Base-by-base conservation (phyloP, 2,113 vertebrate genomes). In the Planiliza haematocheilus region DNA sequence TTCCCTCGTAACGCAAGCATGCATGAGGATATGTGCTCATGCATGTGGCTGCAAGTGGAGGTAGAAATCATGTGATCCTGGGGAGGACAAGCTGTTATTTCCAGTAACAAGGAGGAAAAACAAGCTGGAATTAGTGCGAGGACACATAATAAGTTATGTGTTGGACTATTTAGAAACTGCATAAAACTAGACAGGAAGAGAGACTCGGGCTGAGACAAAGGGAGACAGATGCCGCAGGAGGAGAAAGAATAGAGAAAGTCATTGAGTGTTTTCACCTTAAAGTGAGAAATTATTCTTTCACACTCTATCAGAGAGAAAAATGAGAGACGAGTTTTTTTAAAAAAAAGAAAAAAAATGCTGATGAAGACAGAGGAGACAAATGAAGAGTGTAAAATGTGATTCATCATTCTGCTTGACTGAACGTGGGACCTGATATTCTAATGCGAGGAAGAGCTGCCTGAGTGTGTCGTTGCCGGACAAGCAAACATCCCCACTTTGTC, bases 271-370 rank as follows among this genome's bases (percentile, higher is more conserved):
- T 43, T 18, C 69, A 74, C 63, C 69, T 64, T 60, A 52, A 79
- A 24, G 70, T 77, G 76, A 87, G 83, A 79, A 82, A 81, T 83
- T 73, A 57, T 48, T 79, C 64, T 72, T 84, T 88, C 82, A 70
- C 87, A 78, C 76, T 84, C 83, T 85, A 80, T 80, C 77, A 79
- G 82, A 84, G 72, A 87, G 86, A 86, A 84, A 85, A 90, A 88
- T 86, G 65, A 82, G 70, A 52, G 62, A 60, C 24, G 64, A 59
- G 57, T 86, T 60, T 79, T 38, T 30, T 30, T 3, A 30, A 30
- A 30, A 55, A 74, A 68, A 90, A 83, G 5, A 30, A 30, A 55
- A 74, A 68, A 90, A 83, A 75, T 73, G 82, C 74, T 86, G 88
- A 86, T 88, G 84, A 86, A 83, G 85, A 83, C 86, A 77, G 73